phyloP scores from a whole-genome alignment of 92 coral and sea anemone genomes.

The Heteractis magnifica region DNA sequence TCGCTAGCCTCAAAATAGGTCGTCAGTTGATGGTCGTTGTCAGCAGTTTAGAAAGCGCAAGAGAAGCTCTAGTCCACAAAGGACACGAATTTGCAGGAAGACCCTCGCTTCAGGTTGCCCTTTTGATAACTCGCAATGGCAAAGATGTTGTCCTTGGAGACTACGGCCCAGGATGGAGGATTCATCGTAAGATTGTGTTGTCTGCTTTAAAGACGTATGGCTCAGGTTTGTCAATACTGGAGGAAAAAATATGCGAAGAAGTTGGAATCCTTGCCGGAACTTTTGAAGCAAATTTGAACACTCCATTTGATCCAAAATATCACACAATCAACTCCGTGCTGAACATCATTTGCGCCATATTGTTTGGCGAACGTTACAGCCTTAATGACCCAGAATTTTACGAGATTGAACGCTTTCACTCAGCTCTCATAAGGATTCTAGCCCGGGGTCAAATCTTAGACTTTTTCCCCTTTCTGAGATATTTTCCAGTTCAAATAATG shows the following conservation, averaged over 20 bases:
- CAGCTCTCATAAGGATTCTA: constrained; percentile 51
- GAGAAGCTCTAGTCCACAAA: constrained; percentile 54
- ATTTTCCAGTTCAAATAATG: constrained; percentile 56
- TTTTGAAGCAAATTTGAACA: constrained; percentile 20
- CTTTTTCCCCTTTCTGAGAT: constrained; percentile 58
- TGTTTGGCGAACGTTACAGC: constrained; percentile 62
- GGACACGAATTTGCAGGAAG: constrained; percentile 57
- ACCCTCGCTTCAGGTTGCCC: constrained; percentile 36
- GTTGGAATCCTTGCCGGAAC: constrained; percentile 18
- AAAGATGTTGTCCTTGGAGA: constrained; percentile 58
- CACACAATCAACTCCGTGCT: constrained; percentile 38
- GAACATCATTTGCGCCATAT: constrained; percentile 67
- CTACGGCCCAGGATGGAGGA: constrained; percentile 50
- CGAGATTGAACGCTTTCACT: constrained; percentile 58
- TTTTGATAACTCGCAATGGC: constrained; percentile 35
- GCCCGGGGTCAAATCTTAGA: constrained; percentile 57
- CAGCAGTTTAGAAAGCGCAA: constrained; percentile 37
- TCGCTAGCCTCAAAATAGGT: constrained; percentile 20
- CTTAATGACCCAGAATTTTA: constrained; percentile 68
- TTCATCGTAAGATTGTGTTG: constrained; percentile 55
- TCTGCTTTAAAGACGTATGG: constrained; percentile 65
- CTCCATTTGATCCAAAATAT: constrained; percentile 54
- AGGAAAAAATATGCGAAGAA: constrained; percentile 28
- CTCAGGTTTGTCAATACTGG: constrained; percentile 46
- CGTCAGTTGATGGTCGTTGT: constrained; percentile 18